Evolutionary conservation across 2,113 vertebrate genomes (phyloP).

Genomic region (Hiodon tergisus): DNA sequence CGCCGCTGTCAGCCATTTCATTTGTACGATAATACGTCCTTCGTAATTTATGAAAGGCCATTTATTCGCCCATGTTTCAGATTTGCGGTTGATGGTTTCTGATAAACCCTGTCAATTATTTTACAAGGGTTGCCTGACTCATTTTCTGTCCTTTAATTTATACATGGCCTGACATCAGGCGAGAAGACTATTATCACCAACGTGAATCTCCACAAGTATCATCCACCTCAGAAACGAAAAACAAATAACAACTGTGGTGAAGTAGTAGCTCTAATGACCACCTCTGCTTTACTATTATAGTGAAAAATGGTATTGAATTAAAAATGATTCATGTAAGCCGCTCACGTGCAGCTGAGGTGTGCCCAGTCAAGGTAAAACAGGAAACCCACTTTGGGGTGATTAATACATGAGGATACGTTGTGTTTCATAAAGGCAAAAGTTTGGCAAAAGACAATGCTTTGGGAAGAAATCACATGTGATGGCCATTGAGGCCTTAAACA

Average conservation of each 20-base stretch:
- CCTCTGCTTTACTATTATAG: no score
- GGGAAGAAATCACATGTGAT: no score
- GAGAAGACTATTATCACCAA: conserved; percentile 18
- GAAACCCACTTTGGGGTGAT: no score
- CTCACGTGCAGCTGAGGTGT: no score
- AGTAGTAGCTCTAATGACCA: neutral
- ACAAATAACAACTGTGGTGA: neutral
- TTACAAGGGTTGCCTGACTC: neutral
- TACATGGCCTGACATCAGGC: conserved; percentile 9
- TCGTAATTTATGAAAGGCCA: conserved; percentile 50
- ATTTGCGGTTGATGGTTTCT: conserved; percentile 39
- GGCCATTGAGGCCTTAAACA: no score
- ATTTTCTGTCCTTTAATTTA: conserved; percentile 8
- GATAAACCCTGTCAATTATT: conserved; percentile 37
- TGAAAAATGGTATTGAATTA: no score
- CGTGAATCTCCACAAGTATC: conserved; percentile 25
- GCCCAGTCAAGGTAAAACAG: no score
- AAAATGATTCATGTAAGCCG: no score
- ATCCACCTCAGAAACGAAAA: neutral
- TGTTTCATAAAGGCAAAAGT: no score
- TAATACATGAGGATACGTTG: no score
- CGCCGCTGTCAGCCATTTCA: conserved; percentile 39
- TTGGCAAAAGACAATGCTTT: no score
- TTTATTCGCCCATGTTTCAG: conserved; percentile 44
- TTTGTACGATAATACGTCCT: conserved; percentile 46